Percentiles rank a stretch among this genome's conserved stretches.
These are phyloP conservation scores for Esox masquinongy DNA, from an alignment of 2,797 vertebrate species.

Conservation along the genomic window DNA sequence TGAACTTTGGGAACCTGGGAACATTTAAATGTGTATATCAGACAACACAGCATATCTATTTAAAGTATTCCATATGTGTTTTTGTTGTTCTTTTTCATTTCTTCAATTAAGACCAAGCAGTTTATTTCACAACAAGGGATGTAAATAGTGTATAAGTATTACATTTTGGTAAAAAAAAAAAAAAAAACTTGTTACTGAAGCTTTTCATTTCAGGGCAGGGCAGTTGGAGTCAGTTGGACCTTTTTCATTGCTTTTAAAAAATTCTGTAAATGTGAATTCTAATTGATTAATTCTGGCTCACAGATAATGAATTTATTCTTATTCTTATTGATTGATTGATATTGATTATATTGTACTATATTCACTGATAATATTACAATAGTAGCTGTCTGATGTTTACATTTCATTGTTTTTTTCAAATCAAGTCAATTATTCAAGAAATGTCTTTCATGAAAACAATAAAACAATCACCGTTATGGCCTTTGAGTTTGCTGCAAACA, in stretches of 20 bases:
- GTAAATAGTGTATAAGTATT: constrained; percentile 80
- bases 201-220: constrained; percentile 53
- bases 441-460: constrained; percentile 63
- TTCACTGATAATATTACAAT: constrained; percentile 68
- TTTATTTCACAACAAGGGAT: constrained; percentile 60
- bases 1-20: constrained; percentile 76
- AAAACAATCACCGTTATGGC: constrained; percentile 82
- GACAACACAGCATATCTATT: constrained; percentile 70
- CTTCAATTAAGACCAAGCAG: constrained; percentile 41
- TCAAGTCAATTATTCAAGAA: constrained; percentile 48
- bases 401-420: constrained; percentile 59
- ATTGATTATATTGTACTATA: constrained; percentile 49
- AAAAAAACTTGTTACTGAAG: constrained; percentile 29
- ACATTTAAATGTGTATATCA: constrained; percentile 78
- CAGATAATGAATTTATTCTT: constrained; percentile 69
- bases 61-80: constrained; percentile 74
- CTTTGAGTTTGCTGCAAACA: constrained; percentile 82
- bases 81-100: constrained; percentile 49
- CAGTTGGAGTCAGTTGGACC: constrained; percentile 50
- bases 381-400: constrained; percentile 67
- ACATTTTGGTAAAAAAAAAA: constrained; percentile 52
- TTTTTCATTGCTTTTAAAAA: constrained; percentile 50
- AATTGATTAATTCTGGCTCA: constrained; percentile 51
- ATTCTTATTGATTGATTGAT: constrained; percentile 75
- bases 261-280: constrained; percentile 62